Conservation (phyloP, 2,797 vertebrate species). For the Distichodus sexfasciatus region DNA sequence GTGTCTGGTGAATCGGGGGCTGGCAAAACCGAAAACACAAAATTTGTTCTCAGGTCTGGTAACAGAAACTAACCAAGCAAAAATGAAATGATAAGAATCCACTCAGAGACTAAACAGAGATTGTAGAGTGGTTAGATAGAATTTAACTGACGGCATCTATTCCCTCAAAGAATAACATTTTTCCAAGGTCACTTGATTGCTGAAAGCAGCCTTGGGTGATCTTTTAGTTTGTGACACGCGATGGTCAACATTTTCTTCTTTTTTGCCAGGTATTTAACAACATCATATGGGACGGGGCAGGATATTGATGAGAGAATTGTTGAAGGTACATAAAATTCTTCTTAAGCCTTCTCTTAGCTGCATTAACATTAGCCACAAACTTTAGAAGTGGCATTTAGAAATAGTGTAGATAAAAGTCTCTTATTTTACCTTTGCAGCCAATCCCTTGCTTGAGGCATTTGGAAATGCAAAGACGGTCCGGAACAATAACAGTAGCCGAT, state of each 20-base stretch:
- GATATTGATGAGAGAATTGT: slow-evolving; percentile 99
- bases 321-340: slow-evolving; percentile 79
- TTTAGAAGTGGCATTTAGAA: background rate
- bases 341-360: background rate
- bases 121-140: background rate
- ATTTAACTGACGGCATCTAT: background rate
- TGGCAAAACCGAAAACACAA: slow-evolving; percentile 99
- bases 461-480: slow-evolving; percentile 98
- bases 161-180: background rate
- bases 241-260: background rate
- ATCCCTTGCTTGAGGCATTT: slow-evolving; percentile 95
- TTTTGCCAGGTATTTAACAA: slow-evolving; percentile 88
- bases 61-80: background rate
- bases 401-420: no score
- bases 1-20: slow-evolving; percentile 98
- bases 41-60: slow-evolving; percentile 93
- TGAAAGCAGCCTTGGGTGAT: background rate
- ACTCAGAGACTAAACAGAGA: background rate
- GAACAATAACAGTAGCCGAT: slow-evolving; percentile 98
- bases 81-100: background rate
- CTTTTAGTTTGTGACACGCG: background rate
- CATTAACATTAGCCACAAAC: background rate
- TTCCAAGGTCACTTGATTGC: background rate
- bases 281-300: slow-evolving; percentile 94
- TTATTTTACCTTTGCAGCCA: slow-evolving; percentile 74